A percentile compares a stretch with the other conserved stretches of the same genome.
Evolutionary conservation across 2,888 invertebrate species (phyloP).

Genomic region (Drosophila kanekoi): DNA sequence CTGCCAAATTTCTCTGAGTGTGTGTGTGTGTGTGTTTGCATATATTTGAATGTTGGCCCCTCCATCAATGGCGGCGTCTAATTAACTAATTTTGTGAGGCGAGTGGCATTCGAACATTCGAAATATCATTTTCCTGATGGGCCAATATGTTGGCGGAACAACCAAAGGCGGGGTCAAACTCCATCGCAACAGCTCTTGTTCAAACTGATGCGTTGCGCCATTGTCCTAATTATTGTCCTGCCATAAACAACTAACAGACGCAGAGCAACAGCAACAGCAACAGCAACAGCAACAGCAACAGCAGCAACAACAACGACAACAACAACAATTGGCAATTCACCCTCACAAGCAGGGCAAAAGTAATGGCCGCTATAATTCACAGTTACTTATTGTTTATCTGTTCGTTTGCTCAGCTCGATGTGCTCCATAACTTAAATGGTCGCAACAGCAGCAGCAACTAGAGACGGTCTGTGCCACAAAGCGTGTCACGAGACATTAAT

Average conservation of each 20-base stretch:
- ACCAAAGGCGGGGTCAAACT: slow-evolving; percentile 14
- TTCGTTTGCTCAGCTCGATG: slow-evolving; percentile 78
- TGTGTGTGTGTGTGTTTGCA: slow-evolving; percentile 18
- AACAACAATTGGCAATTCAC: slow-evolving; percentile 46
- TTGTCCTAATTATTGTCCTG: slow-evolving; percentile 79
- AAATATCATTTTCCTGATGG: slow-evolving; percentile 42
- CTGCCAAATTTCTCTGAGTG: slow-evolving; percentile 1
- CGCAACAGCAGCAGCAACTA: slow-evolving; percentile 24
- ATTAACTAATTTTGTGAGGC: slow-evolving; percentile 73
- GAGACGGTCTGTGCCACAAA: not conserved
- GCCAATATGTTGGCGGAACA: not conserved
- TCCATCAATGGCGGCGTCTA: slow-evolving; percentile 60
- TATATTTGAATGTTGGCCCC: slow-evolving; percentile 40
- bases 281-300: too few relatives aligned
- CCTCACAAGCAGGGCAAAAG: slow-evolving; percentile 64
- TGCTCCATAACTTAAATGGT: slow-evolving; percentile 77
- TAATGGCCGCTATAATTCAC: slow-evolving; percentile 82
- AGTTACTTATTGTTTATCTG: slow-evolving; percentile 83
- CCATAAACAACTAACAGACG: slow-evolving; percentile 75
- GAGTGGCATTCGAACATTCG: slow-evolving; percentile 21
- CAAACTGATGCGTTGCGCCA: slow-evolving; percentile 63
- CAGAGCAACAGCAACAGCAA: slow-evolving; percentile 33
- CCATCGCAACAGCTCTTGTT: slow-evolving; percentile 37
- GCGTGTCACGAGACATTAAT: slow-evolving; percentile 21
- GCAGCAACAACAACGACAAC: slow-evolving; percentile 5